Evolutionary conservation across 2,888 invertebrate species (phyloP).

Genomic region (Apodemia duryi): DNA sequence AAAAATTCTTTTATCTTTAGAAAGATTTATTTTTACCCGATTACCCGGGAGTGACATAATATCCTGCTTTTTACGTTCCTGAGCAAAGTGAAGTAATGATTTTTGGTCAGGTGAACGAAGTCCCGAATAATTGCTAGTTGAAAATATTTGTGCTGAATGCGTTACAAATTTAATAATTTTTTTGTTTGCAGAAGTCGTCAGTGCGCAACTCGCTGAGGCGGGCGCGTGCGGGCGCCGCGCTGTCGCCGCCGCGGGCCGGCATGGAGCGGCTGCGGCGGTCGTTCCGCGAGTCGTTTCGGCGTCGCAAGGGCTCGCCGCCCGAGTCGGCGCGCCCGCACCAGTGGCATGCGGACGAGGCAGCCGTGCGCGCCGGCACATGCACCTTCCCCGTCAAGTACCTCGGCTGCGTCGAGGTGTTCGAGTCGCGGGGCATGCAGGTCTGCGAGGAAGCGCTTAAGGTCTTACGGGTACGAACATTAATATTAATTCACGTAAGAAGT

Average conservation of each 20-base stretch:
- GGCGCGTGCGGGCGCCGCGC: slow-evolving; percentile 67
- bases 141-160: no score
- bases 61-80: no score
- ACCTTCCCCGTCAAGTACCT: slow-evolving; percentile 99
- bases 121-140: no score
- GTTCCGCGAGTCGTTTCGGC: slow-evolving; percentile 95
- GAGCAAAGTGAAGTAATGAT: no score
- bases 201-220: slow-evolving; percentile 71
- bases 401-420: slow-evolving; percentile 99
- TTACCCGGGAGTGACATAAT: no score
- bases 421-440: slow-evolving; percentile 99
- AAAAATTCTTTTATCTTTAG: no score
- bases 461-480: slow-evolving; percentile 82
- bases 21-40: no score
- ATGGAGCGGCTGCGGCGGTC: slow-evolving; percentile 95
- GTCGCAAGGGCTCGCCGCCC: slow-evolving; percentile 91
- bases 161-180: not conserved
- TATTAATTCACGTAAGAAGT: not conserved
- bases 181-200: slow-evolving; percentile 63
- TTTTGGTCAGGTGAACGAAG: no score
- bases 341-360: slow-evolving; percentile 98
- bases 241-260: slow-evolving; percentile 75
- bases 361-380: slow-evolving; percentile 97
- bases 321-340: slow-evolving; percentile 98
- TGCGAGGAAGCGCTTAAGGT: slow-evolving; percentile 99